Evolutionary conservation across 2,888 invertebrate species (phyloP), one percentile per base, ranked within the genome.

Genomic region (Tanypteryx hageni): DNA sequence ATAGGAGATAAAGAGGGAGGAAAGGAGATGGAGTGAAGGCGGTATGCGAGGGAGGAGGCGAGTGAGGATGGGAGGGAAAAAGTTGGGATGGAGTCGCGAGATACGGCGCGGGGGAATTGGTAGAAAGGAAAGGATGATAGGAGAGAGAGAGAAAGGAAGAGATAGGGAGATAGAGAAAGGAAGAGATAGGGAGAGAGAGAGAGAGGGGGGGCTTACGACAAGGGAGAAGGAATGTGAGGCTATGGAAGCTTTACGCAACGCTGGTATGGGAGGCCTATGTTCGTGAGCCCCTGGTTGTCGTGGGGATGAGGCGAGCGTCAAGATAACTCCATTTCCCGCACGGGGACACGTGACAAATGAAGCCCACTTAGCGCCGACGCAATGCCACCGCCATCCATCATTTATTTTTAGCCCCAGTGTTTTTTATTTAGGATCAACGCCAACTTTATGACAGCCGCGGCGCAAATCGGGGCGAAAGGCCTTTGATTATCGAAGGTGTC

Each of bases 311-410:
- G 56, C 10, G 18, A 31, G 18, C 64, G 89, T 89, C 89, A 89
- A 68, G 89, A 89, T 89, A 68, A 89, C 89, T 89, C 64, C 68
- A 68, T 89, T 89, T 64, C 61, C 89, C 10, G 61, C 61, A 31
- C n/a, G 89, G 44, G 64, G 64, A 68, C 64, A 64, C 59, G 89
- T 89, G 89, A 89, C 89, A 89, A 89, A 89, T 89, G 89, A 89
- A 89, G 61, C 89, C 64, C 89, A 89, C 89, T 68, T 89, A 89
- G 89, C 61, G 89, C 68, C 59, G 89, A 89, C 61, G 89, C 89
- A 89, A 18, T 31, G 44, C 18, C 89, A 89, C 11, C 18, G 44
- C 44, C 89, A 64, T 89, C 89, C 89, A 64, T 89, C 89, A 89
- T 89, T 89, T 64, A 89, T 89, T 89, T 18, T 44, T 31, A 18